Evolutionary conservation across 1,140 invertebrate species (phyloP).

Genomic region (Cherax destructor): DNA sequence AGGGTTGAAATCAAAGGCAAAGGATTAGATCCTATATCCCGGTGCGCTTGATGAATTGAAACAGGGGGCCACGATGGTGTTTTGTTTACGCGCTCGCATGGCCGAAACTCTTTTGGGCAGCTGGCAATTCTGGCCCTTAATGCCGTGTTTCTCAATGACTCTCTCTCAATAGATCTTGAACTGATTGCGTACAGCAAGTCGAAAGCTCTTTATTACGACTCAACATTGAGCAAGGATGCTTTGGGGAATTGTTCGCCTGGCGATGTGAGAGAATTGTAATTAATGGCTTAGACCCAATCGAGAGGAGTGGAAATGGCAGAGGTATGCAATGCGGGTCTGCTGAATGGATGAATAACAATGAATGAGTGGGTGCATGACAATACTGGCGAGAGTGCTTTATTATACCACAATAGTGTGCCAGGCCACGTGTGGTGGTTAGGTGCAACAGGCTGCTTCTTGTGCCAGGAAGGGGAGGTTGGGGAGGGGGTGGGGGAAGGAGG

Average conservation of each 20-base stretch:
- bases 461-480: neutral
- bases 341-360: constrained; percentile 52
- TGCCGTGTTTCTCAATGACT: neutral
- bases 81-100: constrained; percentile 37
- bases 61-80: constrained; percentile 56
- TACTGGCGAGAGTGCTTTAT: constrained; percentile 6
- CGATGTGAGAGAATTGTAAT: constrained; percentile 61
- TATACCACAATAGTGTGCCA: neutral
- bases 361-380: constrained; percentile 57
- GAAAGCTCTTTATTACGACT: constrained; percentile 66
- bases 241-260: constrained; percentile 58
- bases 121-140: constrained; percentile 29
- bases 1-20: constrained; percentile 66
- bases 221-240: constrained; percentile 67
- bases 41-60: constrained; percentile 65
- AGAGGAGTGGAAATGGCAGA: constrained; percentile 66
- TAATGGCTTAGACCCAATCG: constrained; percentile 63
- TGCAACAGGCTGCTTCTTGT: constrained; percentile 5
- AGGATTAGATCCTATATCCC: constrained; percentile 67
- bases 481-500: neutral
- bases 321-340: constrained; percentile 17
- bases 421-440: neutral
- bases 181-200: constrained; percentile 62
- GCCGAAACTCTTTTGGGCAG: constrained; percentile 13
- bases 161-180: constrained; percentile 50